Evolutionary conservation across 2,888 invertebrate species (phyloP).

Genomic region (Glaucopsyche alexis): DNA sequence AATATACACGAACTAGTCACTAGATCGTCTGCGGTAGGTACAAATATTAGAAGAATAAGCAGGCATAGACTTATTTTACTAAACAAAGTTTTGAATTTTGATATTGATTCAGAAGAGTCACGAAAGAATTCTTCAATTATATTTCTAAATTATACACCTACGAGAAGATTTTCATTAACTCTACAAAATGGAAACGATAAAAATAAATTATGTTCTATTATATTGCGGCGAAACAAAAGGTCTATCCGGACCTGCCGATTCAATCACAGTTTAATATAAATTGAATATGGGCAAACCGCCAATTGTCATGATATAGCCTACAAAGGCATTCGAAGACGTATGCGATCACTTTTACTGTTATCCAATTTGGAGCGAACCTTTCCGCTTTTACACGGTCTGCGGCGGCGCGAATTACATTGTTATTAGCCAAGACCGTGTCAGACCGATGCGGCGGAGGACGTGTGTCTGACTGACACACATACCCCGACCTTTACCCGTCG

Average conservation of each 20-base stretch:
- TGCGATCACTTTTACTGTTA: constrained; percentile 79
- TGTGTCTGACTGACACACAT: constrained; percentile 69
- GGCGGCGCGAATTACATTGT: constrained; percentile 67
- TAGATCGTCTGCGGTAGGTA: background rate
- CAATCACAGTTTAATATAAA: constrained; percentile 45
- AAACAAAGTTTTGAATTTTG: too few species aligned
- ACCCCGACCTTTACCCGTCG: constrained; percentile 48
- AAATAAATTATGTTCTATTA: background rate
- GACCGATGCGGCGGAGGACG: constrained; percentile 47
- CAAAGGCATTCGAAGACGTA: constrained; percentile 57
- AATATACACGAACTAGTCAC: background rate
- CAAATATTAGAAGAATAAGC: too few species aligned
- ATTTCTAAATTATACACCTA: background rate
- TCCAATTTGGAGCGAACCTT: constrained; percentile 76
- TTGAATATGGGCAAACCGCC: constrained; percentile 58
- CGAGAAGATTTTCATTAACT: background rate
- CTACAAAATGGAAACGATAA: background rate
- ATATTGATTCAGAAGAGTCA: background rate
- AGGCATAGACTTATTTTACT: too few species aligned
- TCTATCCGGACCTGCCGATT: constrained; percentile 21
- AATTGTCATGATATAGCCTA: constrained; percentile 59
- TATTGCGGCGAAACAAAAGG: constrained; percentile 23
- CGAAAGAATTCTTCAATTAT: background rate
- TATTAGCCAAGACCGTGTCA: constrained; percentile 55
- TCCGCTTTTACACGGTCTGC: constrained; percentile 78